A percentile compares a stretch with the other conserved stretches of the same genome.
Conservation (phyloP, 2,113 vertebrate genomes). For the Lethenteron camtschaticum region DNA sequence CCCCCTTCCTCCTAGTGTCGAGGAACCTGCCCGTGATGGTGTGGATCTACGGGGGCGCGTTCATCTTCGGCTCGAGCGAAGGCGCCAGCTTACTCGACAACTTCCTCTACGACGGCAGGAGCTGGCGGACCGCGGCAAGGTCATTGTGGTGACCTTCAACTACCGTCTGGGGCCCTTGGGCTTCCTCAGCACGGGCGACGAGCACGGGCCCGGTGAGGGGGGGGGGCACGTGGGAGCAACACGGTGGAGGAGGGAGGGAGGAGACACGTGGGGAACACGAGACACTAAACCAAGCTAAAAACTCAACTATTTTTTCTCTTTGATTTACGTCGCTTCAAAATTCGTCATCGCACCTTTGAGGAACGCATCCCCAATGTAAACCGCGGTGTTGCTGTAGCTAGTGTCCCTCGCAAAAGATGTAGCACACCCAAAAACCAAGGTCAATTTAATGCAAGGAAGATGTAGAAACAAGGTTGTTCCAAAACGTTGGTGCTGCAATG, state of each 20-base stretch:
- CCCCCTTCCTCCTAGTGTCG: conserved; percentile 30
- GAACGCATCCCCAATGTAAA: no score
- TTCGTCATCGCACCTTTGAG: no score
- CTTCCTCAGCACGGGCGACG: conserved; percentile 69
- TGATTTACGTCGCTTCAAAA: no score
- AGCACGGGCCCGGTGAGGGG: conserved; percentile 29
- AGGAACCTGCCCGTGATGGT: conserved; percentile 55
- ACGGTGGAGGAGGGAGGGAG: background rate
- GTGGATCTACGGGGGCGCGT: conserved; percentile 61
- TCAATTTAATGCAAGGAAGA: no score
- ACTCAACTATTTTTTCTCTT: no score
- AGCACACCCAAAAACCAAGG: no score
- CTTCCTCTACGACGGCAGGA: conserved; percentile 59
- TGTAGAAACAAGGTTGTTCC: no score
- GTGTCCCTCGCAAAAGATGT: no score
- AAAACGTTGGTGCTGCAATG: no score
- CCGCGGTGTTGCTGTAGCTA: no score
- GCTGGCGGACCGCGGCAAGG: conserved; percentile 46
- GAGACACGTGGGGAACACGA: background rate
- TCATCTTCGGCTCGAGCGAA: conserved; percentile 31
- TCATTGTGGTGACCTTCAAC: conserved; percentile 64
- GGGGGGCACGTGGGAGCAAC: background rate
- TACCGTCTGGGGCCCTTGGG: conserved; percentile 64
- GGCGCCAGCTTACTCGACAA: conserved; percentile 49
- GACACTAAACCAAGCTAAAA: no score